Conservation (phyloP, 1,140 invertebrate species). For the Hycleus phaleratus region DNA sequence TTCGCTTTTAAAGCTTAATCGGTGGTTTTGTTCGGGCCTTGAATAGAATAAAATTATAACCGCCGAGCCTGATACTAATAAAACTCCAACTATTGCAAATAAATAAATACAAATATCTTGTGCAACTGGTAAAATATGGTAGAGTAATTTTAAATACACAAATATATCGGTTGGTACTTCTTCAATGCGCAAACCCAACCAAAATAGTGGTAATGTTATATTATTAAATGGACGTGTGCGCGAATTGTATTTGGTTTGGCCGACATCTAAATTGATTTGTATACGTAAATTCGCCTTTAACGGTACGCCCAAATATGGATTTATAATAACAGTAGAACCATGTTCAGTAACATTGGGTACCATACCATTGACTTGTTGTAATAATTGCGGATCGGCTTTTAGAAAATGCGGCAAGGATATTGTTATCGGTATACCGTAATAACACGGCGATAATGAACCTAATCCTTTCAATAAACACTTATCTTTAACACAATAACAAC, state of each 20-base stretch:
- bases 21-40: constrained; percentile 1
- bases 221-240: constrained; percentile 50
- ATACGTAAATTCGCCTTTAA: constrained; percentile 50
- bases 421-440: constrained; percentile 63
- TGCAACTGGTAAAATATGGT: constrained; percentile 35
- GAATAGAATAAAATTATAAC: constrained; percentile 19
- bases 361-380: constrained; percentile 59
- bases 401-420: constrained; percentile 77
- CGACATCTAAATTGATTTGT: constrained; percentile 60
- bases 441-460: constrained; percentile 60
- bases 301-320: constrained; percentile 48
- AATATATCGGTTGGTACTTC: constrained; percentile 32
- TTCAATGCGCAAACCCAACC: constrained; percentile 51
- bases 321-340: constrained; percentile 41
- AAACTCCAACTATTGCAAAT: constrained; percentile 37
- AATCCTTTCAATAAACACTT: constrained; percentile 54
- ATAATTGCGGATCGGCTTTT: constrained; percentile 54
- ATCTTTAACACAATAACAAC: constrained; percentile 51
- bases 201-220: constrained; percentile 55
- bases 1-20: constrained; percentile 14
- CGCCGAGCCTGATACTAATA: constrained; percentile 37
- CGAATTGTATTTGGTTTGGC: constrained; percentile 47
- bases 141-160: constrained; percentile 33
- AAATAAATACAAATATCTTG: constrained; percentile 37
- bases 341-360: constrained; percentile 51